Evolutionary conservation across 2,888 invertebrate species (phyloP).

Genomic region (Drosophila cognata): DNA sequence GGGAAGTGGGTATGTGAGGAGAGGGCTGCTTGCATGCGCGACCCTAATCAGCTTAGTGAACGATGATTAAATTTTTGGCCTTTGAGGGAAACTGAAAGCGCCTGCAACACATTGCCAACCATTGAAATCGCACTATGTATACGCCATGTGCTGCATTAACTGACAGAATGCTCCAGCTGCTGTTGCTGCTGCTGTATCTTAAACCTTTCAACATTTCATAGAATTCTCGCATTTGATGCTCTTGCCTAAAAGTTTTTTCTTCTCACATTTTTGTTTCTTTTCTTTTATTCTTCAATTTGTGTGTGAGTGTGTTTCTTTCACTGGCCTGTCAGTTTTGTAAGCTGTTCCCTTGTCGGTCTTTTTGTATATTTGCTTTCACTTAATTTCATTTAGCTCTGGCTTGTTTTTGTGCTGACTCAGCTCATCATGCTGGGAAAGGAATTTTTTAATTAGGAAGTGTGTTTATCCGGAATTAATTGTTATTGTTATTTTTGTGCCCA

Average conservation of each 20-base stretch:
- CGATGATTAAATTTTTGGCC: conserved; percentile 71
- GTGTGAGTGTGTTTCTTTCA: conserved; percentile 20
- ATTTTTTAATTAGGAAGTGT: conserved; percentile 82
- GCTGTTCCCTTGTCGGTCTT: conserved; percentile 46
- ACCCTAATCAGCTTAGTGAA: conserved; percentile 78
- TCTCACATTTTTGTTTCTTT: conserved; percentile 23
- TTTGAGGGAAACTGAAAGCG: conserved; percentile 55
- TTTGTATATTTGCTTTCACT: conserved; percentile 60
- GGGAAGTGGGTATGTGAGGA: not conserved
- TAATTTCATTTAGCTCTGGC: conserved; percentile 56
- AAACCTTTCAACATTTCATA: conserved; percentile 43
- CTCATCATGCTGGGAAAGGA: conserved; percentile 67
- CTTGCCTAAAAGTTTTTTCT: conserved; percentile 32
- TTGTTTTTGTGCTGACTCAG: conserved; percentile 58
- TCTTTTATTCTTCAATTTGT: conserved; percentile 30
- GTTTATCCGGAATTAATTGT: conserved; percentile 82
- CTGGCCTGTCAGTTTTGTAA: conserved; percentile 46
- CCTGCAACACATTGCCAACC: conserved; percentile 49
- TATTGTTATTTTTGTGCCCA: conserved; percentile 70
- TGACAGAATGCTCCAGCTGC: conserved; percentile 20
- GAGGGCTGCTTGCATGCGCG: conserved; percentile 22
- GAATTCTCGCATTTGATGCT: conserved; percentile 33
- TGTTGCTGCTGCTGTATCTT: not conserved
- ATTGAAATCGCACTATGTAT: conserved; percentile 65
- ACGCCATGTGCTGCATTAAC: conserved; percentile 73